Base-by-base conservation (phyloP, 2,797 vertebrate species). In the Microctenopoma stevenorrisi region DNA sequence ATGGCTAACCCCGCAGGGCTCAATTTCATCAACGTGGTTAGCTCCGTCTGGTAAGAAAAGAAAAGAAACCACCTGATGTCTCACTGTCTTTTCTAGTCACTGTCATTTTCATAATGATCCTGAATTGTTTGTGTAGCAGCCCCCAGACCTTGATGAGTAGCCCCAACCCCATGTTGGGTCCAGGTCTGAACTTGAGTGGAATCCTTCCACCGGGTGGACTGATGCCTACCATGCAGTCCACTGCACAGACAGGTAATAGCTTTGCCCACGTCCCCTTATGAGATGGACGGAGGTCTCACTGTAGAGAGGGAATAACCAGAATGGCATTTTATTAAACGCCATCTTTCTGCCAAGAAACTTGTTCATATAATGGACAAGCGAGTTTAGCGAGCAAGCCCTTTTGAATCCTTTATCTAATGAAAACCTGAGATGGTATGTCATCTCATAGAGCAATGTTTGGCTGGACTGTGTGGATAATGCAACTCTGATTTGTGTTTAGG, bases 1-100 rank as follows among this genome's bases (percentile, higher is more conserved):
- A 96, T 97, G 97, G 93, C 96, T 85, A 97, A 95, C 90, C 90
- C 96, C 43, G 86, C 96, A 55, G 97, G 96, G 83, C 95, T 99
- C 86, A 98, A 98, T 91, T 96, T 98, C 93, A 96, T 98, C 94
- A 99, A 97, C 76, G 96, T 98, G 84, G 95, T 99, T 92, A 94
- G 97, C 91, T 94, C 97, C 16, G 96, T 97, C 79, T 98, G 98
- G 97, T 99, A 83, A 89, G 86, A 53, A 8, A 42, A 43, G 9
- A 4, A 26, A 46, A 4, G n/a, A 46, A 9, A 46, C 40, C 2
- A 10, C 11, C 18, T 9, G 18, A 40, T 26, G 18, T 3, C 5
- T 15, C 9, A 2, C 1, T 14, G n/a, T 50, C 8, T 2, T 28
- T 18, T 26, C 4, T 35, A 0, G 2, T 37, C 22, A 1, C 14